A percentile compares a stretch with the other conserved stretches of the same genome.
Conservation (phyloP, 1,140 invertebrate genomes). For the Sycophila sp. region DNA sequence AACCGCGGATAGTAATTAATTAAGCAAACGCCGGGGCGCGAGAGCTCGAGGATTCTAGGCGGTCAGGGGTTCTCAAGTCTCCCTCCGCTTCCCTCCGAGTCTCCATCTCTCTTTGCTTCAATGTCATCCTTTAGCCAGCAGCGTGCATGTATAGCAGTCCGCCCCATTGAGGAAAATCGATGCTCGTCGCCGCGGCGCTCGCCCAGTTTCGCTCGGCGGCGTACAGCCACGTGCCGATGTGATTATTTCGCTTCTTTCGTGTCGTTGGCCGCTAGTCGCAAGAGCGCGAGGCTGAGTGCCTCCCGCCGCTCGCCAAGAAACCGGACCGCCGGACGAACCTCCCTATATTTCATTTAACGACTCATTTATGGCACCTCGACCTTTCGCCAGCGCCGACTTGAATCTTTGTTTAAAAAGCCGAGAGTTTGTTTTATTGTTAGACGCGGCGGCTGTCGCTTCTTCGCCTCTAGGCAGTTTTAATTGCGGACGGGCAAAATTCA, state of each 20-base stretch:
- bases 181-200: slow-evolving; percentile 4
- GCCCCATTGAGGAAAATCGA: slow-evolving; percentile 39
- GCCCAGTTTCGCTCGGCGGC: slow-evolving; percentile 7
- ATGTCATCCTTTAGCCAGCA: neutral
- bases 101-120: neutral
- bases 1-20: slow-evolving; percentile 68
- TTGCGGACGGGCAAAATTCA: too few relatives aligned
- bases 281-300: too few relatives aligned
- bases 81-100: neutral
- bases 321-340: too few relatives aligned
- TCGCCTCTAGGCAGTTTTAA: too few relatives aligned
- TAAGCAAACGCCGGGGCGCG: slow-evolving; percentile 58
- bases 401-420: too few relatives aligned
- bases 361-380: too few relatives aligned
- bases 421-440: neutral
- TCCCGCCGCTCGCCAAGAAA: too few relatives aligned
- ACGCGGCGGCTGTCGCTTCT: too few relatives aligned
- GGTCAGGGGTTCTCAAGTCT: slow-evolving; percentile 57
- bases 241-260: slow-evolving; percentile 17
- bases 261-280: slow-evolving; percentile 1
- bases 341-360: neutral
- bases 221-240: slow-evolving; percentile 15
- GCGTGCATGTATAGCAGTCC: neutral
- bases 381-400: too few relatives aligned
- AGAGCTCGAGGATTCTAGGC: slow-evolving; percentile 58